Base-by-base conservation (phyloP, 2,113 vertebrate species). In the Chaenocephalus aceratus region DNA sequence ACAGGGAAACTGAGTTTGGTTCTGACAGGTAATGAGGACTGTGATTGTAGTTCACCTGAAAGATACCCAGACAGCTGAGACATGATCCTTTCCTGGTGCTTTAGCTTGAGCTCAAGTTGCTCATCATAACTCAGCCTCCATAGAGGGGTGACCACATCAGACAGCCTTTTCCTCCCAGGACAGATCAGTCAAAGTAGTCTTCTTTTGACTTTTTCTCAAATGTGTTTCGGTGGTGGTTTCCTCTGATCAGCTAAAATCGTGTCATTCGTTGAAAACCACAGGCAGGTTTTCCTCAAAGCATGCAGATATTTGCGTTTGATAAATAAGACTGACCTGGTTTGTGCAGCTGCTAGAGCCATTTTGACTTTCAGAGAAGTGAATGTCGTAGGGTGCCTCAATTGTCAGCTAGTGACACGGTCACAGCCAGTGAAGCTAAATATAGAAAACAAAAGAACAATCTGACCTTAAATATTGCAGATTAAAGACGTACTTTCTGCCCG, bases 91-190 rank as follows among this genome's bases (percentile, higher is more conserved):
- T 90, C 91, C 87, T 96, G 95, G 16, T 84, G 90, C 60, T 95
- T 92, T 80, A 94, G 95, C 89, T 97, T 98, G 16, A 96, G 75
- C 89, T 96, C 86, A 30, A 97, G 94, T 85, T 97, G 96, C 30
- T 97, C 91, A 13, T 95, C 91, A 86, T 96, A 97, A 63, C 86
- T 93, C 46, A 96, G 83, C 81, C 95, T 95, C 96, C 96, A 98
- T n/a, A 97, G 87, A 10, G 96, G 96, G 0, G 93, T 96, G 46
- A 93, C 95, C 3, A 26, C 88, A 11, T 95, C 90, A 0, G 94
- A 93, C 71, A 97, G 57, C 84, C 94, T 91, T n/a, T 30, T 95
- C 94, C 62, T 95, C 93, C 94, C 90, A 95, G 4, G 94, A 89
- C 23, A 82, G 56, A 26, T 88, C 73, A 13, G 56, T 13, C 30